These are phyloP conservation scores for Orthonychiurus folsomi DNA, from an alignment of 2,888 invertebrate genomes.

Conservation along the genomic window DNA sequence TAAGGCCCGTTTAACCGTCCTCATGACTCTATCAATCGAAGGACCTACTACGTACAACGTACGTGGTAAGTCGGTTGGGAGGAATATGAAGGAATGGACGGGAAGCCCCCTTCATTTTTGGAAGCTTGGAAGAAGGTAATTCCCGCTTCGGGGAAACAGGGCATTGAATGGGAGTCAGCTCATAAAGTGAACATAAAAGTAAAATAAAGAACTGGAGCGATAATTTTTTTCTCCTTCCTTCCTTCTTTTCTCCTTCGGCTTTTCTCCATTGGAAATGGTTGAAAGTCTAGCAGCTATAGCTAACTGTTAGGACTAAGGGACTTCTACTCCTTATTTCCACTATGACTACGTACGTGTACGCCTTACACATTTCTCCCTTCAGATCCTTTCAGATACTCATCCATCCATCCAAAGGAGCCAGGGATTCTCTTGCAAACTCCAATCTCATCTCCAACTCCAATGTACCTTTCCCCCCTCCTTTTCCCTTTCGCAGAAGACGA, in stretches of 20 bases:
- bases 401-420: neutral
- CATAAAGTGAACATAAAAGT: constrained; percentile 39
- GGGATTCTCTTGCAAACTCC: neutral
- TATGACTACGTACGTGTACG: no score
- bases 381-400: no score
- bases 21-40: constrained; percentile 40
- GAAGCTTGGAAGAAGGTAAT: constrained; percentile 35
- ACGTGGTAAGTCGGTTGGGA: no score
- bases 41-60: constrained; percentile 7
- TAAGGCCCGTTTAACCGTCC: constrained; percentile 29
- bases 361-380: no score
- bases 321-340: no score
- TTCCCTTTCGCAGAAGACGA: no score
- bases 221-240: constrained; percentile 30
- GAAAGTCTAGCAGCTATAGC: no score
- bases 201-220: constrained; percentile 38
- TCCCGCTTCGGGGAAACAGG: constrained; percentile 34
- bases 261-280: neutral
- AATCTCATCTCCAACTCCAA: neutral
- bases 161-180: constrained; percentile 39
- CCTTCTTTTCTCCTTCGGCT: neutral
- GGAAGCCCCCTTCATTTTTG: no score
- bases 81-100: no score
- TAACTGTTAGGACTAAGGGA: no score
- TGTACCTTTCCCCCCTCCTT: neutral